Conservation (phyloP, 2,888 invertebrate genomes). For the Ophion obscuratus region DNA sequence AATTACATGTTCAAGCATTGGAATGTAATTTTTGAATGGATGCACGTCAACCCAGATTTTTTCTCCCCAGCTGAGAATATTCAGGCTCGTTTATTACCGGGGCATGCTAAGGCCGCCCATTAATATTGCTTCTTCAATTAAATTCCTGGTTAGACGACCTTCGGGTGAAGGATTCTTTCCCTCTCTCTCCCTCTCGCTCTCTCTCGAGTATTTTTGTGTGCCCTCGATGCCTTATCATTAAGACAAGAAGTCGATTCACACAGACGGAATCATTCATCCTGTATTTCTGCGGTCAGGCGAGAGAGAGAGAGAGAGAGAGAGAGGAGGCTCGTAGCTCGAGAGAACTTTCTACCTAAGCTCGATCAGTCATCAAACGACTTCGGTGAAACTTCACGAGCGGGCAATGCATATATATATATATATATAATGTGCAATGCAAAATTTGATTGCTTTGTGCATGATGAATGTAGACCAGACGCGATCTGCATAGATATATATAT, state of each 20-base stretch:
- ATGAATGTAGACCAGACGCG: too few relatives aligned
- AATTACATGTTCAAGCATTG: too few relatives aligned
- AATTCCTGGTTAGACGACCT: constrained; percentile 52
- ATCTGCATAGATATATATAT: too few relatives aligned
- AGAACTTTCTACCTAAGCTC: constrained; percentile 55
- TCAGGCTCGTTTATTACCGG: constrained; percentile 24
- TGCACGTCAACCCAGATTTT: too few relatives aligned
- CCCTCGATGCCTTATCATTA: background rate
- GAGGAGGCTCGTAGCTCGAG: constrained; percentile 43
- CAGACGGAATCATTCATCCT: constrained; percentile 56
- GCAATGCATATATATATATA: constrained; percentile 28
- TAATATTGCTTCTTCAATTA: constrained; percentile 54
- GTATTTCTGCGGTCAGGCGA: constrained; percentile 16
- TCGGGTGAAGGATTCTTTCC: constrained; percentile 5
- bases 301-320: constrained; percentile 36
- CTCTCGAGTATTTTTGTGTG: background rate
- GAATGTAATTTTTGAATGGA: too few relatives aligned
- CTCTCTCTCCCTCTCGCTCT: background rate
- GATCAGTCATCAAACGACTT: constrained; percentile 55
- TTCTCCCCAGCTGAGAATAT: background rate
- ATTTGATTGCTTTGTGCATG: background rate
- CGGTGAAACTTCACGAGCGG: constrained; percentile 58
- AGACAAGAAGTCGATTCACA: constrained; percentile 21
- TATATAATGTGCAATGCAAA: constrained; percentile 16
- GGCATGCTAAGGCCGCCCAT: constrained; percentile 27